Percentiles rank a stretch among this genome's conserved stretches.
Evolutionary conservation across 2,888 invertebrate species (phyloP).

Genomic region (Cantharis flavilabris): DNA sequence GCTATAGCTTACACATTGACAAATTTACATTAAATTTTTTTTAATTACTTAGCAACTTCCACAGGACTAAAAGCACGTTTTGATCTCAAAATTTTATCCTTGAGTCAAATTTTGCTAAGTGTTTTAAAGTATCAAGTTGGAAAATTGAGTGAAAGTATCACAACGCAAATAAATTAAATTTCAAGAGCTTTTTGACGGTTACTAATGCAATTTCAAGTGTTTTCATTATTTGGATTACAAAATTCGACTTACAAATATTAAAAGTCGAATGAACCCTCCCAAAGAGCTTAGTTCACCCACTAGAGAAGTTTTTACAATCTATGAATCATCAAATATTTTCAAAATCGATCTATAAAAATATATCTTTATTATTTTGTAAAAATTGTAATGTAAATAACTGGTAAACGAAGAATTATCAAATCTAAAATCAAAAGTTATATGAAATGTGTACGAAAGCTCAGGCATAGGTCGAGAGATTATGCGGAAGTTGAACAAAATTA

Average conservation of each 20-base stretch:
- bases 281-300: background rate
- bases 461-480: too few species aligned
- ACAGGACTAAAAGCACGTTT: background rate
- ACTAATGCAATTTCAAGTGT: background rate
- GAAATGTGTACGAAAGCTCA: too few species aligned
- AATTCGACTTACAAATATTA: background rate
- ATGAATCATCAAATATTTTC: background rate
- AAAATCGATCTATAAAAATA: too few species aligned
- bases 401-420: too few species aligned
- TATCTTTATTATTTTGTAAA: too few species aligned
- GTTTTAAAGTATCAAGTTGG: background rate
- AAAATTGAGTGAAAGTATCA: background rate
- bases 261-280: background rate
- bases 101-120: background rate
- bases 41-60: background rate
- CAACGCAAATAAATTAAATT: background rate
- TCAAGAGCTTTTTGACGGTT: background rate
- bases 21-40: background rate
- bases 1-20: background rate
- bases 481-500: too few species aligned
- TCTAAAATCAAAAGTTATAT: too few species aligned
- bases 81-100: background rate
- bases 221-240: background rate
- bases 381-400: too few species aligned
- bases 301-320: background rate